Base-by-base conservation (phyloP, 2,113 vertebrate genomes). In the Cyprinodon tularosa region DNA sequence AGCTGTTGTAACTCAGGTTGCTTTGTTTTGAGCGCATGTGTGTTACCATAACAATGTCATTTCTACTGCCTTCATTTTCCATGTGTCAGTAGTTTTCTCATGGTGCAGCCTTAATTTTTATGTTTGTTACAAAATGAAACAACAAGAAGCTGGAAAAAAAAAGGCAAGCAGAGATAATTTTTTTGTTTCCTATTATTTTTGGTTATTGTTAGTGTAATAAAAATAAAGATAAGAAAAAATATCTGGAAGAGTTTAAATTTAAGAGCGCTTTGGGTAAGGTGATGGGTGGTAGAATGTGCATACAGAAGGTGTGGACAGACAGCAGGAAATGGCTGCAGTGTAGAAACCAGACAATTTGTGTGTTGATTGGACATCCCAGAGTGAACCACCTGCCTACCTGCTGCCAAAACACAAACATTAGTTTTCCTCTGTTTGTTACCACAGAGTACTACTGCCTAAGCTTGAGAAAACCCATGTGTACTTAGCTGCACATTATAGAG, bases 371-470 rank as follows among this genome's bases (percentile, higher is more conserved):
- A 62, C 62, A 64, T 63, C 78, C 83, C 82, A 77, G 47, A 68
- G 71, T 68, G 63, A 87, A 90, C 78, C 91, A 91, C 90, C 89
- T 92, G 86, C 85, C 81, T 65, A 74, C 82, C 82, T 77, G 77
- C 82, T 65, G 72, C 86, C 73, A 77, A 69, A 76, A 73, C 69
- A 75, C 80, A 90, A 93, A 91, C 84, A 85, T 86, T 89, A 85
- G 81, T 80, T 88, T 79, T 69, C 78, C 73, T 78, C 59, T 84
- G 71, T 88, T 82, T 85, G 82, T 77, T 68, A 64, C 62, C 72
- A 74, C 76, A 67, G 8, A 68, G 53, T 37, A 40, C 69, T 42
- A 64, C 61, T 74, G 66, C 37, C 61, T 81, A 71, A 88, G 77
- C 86, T 82, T 66, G 61, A 76, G 45, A 80, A 68, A 68, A 70